These are phyloP conservation scores for Trachurus trachurus DNA, from an alignment of 2,797 vertebrate species.

Conservation along the genomic window DNA sequence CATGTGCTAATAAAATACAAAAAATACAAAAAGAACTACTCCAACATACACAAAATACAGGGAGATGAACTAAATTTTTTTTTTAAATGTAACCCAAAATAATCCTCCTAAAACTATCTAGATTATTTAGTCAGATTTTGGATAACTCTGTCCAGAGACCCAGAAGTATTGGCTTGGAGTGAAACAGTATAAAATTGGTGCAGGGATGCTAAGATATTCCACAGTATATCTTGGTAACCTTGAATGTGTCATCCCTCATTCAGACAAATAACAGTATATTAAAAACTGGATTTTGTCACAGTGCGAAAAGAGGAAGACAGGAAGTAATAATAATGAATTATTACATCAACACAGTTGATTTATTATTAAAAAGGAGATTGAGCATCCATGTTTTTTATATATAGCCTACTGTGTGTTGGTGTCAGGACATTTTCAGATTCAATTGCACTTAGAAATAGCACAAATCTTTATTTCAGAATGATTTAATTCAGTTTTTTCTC, in stretches of 20 bases:
- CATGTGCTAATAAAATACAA: too few relatives aligned
- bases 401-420: background rate
- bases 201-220: too few relatives aligned
- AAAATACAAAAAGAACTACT: too few relatives aligned
- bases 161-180: background rate
- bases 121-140: background rate
- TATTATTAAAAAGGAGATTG: background rate
- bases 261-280: too few relatives aligned
- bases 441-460: background rate
- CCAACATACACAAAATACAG: too few relatives aligned
- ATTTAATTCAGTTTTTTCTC: background rate
- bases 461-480: background rate
- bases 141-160: background rate
- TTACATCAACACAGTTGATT: background rate
- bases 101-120: background rate
- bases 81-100: background rate
- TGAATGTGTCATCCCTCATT: too few relatives aligned
- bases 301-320: background rate
- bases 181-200: background rate
- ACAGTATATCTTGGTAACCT: too few relatives aligned
- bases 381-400: background rate
- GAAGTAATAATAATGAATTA: too few relatives aligned
- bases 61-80: too few relatives aligned
- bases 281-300: background rate
- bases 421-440: background rate